Percentiles rank a stretch among this genome's conserved stretches.
Conservation (phyloP, 2,888 invertebrate species). For the Shargacucullia verbasci region DNA sequence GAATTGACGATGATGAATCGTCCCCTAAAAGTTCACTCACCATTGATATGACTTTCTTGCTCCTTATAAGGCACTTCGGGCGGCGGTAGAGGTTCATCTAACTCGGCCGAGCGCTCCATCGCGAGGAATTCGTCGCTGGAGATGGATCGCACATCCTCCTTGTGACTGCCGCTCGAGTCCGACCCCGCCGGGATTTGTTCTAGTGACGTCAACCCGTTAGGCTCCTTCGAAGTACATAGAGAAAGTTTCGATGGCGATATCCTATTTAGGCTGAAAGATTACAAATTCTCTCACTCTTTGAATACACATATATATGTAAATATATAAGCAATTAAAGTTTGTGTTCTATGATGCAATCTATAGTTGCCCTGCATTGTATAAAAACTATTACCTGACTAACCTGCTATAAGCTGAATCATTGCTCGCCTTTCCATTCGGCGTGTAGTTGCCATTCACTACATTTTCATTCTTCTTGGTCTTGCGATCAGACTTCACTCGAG, state of each 20-base stretch:
- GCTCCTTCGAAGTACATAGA: conserved; percentile 79
- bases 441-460: conserved; percentile 77
- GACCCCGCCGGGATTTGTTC: conserved; percentile 77
- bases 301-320: not conserved
- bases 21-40: conserved; percentile 56
- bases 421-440: conserved; percentile 79
- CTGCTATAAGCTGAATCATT: conserved; percentile 95
- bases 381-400: conserved; percentile 89
- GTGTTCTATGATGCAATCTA: not conserved
- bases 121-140: conserved; percentile 86
- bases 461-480: conserved; percentile 76
- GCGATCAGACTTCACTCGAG: conserved; percentile 71
- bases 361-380: conserved; percentile 11
- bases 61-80: conserved; percentile 71
- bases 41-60: conserved; percentile 64
- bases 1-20: no score
- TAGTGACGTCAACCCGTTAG: conserved; percentile 71
- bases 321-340: not conserved
- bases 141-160: conserved; percentile 77
- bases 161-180: conserved; percentile 77
- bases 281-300: conserved; percentile 13
- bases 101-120: conserved; percentile 84
- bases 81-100: conserved; percentile 70
- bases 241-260: conserved; percentile 85
- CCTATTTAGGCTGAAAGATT: conserved; percentile 76